Base-by-base conservation (phyloP, 2,113 vertebrate species). In the Candoia aspera region DNA sequence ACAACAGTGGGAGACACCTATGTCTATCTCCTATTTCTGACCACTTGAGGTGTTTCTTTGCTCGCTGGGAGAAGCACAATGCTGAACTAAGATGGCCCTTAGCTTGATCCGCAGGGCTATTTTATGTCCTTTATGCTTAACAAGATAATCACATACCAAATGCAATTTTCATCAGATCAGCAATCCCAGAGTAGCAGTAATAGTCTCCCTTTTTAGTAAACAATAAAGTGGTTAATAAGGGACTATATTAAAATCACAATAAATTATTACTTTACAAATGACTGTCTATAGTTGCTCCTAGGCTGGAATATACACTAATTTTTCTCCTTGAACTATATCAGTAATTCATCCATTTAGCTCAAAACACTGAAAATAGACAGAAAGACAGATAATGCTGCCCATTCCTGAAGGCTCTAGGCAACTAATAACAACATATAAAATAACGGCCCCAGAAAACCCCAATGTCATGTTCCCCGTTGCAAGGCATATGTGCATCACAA, bases 301-400 rank as follows among this genome's bases (percentile, higher is more conserved):
- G n/a, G 3, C n/a, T 84, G 90, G 84, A 89, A 90, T 1, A 53
- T 46, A 92, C 79, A 9, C 6, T 23, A 73, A 89, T 89, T 73
- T 92, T 92, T 92, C 54, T 33, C 83, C 24, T 83, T 84, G 84
- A 49, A 55, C 8, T 85, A 33, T n/a, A 55, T 88, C 92, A 68
- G 55, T 46, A 57, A 64, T 91, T 68, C 37, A 79, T 55, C 73
- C 15, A 26, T 89, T 29, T n/a, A 42, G 42, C 42, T 42, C 42
- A 42, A n/a, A 37, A 90, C 23, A 42, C 91, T 64, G 84, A n/a
- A n/a, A n/a, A n/a, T n/a, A n/a, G n/a, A 49, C 4, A 79, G 17
- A 79, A 19, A 79, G 17, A 42, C 19, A 79, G 73, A 37, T 21
- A 6, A 79, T 17, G 37, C 15, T 79, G n/a, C 15, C n/a, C 68